A percentile compares a stretch with the other conserved stretches of the same genome.
phyloP scores from a whole-genome alignment of 2,113 vertebrate genomes.

The Paracanthobrama guichenoti region DNA sequence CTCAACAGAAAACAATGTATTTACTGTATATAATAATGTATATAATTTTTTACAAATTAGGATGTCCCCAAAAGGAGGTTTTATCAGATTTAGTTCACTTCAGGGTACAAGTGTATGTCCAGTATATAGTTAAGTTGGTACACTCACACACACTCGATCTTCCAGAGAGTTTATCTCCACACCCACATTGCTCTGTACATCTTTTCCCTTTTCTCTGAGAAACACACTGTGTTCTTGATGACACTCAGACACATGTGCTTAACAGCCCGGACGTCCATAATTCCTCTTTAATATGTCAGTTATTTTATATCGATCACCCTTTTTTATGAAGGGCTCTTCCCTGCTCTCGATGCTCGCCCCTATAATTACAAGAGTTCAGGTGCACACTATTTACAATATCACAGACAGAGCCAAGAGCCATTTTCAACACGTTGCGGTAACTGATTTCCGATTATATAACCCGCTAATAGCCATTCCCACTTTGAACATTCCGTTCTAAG shows the following conservation, averaged over 20 bases:
- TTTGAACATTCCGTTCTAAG: constrained; percentile 64
- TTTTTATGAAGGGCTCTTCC: background rate
- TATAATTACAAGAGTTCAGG: constrained; percentile 44
- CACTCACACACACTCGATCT: background rate
- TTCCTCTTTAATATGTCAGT: background rate
- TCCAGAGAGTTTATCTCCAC: background rate
- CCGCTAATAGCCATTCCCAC: constrained; percentile 57
- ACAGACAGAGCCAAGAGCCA: constrained; percentile 27
- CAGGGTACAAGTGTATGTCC: background rate
- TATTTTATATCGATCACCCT: background rate
- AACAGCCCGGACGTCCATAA: background rate
- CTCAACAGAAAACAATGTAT: background rate
- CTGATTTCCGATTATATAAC: constrained; percentile 62
- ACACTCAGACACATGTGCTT: background rate
- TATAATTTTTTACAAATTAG: background rate
- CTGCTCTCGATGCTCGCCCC: background rate
- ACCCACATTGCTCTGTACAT: background rate
- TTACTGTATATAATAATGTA: background rate
- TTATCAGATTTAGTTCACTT: background rate
- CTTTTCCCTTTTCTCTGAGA: background rate
- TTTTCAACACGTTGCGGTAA: constrained; percentile 54
- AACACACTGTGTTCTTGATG: constrained; percentile 3
- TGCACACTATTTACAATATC: constrained; percentile 12
- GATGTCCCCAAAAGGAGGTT: too few species aligned
- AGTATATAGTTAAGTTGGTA: background rate